A percentile compares a stretch with the other conserved stretches of the same genome.
phyloP scores from a whole-genome alignment of 1,140 invertebrate species.

The Penaeus japonicus region DNA sequence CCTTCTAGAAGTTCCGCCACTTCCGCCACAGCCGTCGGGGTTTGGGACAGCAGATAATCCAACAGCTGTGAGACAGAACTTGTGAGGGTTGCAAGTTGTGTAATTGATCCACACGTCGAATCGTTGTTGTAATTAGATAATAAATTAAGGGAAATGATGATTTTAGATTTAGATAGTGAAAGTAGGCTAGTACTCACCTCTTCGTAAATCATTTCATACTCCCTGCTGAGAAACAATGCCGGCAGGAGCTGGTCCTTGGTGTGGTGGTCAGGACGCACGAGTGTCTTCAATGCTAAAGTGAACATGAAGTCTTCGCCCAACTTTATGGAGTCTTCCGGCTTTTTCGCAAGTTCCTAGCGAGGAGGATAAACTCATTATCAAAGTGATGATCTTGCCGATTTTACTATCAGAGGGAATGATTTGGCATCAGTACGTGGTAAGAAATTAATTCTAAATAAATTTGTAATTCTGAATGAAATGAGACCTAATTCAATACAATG shows the following conservation, averaged over 20 bases:
- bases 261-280: slow-evolving; percentile 30
- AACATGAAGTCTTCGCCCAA: slow-evolving; percentile 24
- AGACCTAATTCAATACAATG: too few relatives aligned
- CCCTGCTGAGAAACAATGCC: slow-evolving; percentile 31
- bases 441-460: too few relatives aligned
- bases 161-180: too few relatives aligned
- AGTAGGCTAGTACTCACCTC: neutral
- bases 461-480: too few relatives aligned
- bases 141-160: too few relatives aligned
- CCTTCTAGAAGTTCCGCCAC: slow-evolving; percentile 39
- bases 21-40: slow-evolving; percentile 3
- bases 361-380: too few relatives aligned
- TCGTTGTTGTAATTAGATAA: too few relatives aligned
- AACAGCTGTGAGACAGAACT: slow-evolving; percentile 16
- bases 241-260: neutral
- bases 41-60: slow-evolving; percentile 25
- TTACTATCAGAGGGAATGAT: too few relatives aligned
- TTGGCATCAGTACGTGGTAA: too few relatives aligned
- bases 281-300: slow-evolving; percentile 29
- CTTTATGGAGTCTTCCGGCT: neutral
- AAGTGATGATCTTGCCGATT: neutral
- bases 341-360: slow-evolving; percentile 35
- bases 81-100: too few relatives aligned
- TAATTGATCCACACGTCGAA: too few relatives aligned
- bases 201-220: slow-evolving; percentile 44